Evolutionary conservation across 2,797 vertebrate species (phyloP).

Genomic region (Macrochelys suwanniensis): DNA sequence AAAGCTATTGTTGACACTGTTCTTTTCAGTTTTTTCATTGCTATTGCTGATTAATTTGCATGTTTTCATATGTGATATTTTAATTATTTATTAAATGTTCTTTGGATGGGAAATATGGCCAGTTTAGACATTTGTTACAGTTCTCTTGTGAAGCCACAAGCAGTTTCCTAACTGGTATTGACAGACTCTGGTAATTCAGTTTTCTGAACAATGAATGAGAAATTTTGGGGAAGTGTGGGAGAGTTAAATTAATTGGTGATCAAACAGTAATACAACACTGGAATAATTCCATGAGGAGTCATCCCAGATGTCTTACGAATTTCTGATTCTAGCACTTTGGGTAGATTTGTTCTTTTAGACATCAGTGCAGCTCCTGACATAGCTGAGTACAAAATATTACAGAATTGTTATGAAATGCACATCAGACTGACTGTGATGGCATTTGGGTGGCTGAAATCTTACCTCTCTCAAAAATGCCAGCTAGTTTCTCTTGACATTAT

Average conservation of each 20-base stretch:
- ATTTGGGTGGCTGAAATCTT: conserved; percentile 54
- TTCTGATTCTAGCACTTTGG: conserved; percentile 17
- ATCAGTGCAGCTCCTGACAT: conserved; percentile 4
- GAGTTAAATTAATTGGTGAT: background rate
- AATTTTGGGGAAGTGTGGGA: background rate
- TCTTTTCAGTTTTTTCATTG: background rate
- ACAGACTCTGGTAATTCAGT: background rate
- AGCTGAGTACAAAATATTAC: conserved; percentile 48
- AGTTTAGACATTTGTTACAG: background rate
- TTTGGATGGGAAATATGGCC: background rate
- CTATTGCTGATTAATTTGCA: conserved; percentile 19
- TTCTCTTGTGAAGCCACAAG: conserved; percentile 19
- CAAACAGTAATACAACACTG: background rate
- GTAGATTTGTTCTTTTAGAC: conserved; percentile 8
- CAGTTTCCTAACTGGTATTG: background rate
- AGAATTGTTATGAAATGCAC: conserved; percentile 43
- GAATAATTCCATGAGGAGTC: conserved; percentile 24
- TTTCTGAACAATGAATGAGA: conserved; percentile 29
- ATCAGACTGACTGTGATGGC: conserved; percentile 63
- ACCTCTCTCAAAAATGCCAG: background rate
- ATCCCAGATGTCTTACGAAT: conserved; percentile 10
- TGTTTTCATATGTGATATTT: background rate
- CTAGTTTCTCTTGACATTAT: conserved; percentile 48
- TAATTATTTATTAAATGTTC: background rate
- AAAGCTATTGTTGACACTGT: background rate